A percentile compares a stretch with the other conserved stretches of the same genome.
These are phyloP conservation scores for Bradypodion ventrale DNA, from an alignment of 2,797 vertebrate species.

Conservation along the genomic window DNA sequence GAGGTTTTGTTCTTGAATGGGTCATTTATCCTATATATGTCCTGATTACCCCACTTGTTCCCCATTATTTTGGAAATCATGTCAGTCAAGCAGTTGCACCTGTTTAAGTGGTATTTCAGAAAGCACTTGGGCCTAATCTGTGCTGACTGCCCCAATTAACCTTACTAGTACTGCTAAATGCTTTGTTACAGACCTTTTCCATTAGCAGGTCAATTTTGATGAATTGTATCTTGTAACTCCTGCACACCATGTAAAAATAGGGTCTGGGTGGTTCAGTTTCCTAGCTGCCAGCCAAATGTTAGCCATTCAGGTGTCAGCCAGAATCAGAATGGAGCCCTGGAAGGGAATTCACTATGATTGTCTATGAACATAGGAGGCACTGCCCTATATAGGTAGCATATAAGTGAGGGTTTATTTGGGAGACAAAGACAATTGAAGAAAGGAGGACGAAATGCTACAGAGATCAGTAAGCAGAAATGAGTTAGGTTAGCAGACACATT, in stretches of 20 bases:
- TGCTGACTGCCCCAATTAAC: slow-evolving; percentile 8
- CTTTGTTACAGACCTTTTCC: background rate
- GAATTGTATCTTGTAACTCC: background rate
- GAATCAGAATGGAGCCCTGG: background rate
- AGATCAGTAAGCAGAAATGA: background rate
- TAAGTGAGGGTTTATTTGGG: too few relatives aligned
- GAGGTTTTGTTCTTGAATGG: slow-evolving; percentile 48
- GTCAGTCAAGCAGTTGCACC: slow-evolving; percentile 10
- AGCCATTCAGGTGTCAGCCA: background rate
- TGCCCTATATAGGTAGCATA: background rate
- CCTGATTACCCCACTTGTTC: slow-evolving; percentile 43
- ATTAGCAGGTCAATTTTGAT: slow-evolving; percentile 24
- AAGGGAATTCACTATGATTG: background rate
- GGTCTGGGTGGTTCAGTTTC: background rate
- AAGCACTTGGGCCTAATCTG: background rate
- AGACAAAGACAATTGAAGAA: background rate
- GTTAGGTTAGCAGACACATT: background rate
- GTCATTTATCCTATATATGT: slow-evolving; percentile 42
- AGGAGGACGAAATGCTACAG: too few relatives aligned
- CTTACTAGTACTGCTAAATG: background rate
- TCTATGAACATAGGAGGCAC: background rate
- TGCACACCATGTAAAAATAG: background rate
- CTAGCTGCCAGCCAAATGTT: background rate
- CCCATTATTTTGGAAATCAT: slow-evolving; percentile 53
- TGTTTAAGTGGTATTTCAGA: slow-evolving; percentile 19